Conservation (phyloP, 2,797 vertebrate species). For the Aeoliscus strigatus region DNA sequence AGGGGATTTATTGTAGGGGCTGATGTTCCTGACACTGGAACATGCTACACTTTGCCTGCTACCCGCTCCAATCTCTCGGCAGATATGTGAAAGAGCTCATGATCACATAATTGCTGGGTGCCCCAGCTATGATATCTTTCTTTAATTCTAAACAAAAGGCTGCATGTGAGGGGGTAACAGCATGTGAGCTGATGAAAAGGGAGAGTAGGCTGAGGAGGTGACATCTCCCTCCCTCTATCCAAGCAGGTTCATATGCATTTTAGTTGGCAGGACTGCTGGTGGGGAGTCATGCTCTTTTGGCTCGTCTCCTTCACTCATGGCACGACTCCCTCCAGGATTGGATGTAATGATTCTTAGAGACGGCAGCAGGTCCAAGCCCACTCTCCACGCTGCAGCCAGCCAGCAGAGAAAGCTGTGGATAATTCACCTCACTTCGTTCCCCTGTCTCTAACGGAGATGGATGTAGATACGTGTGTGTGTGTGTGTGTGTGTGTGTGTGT, state of each 20-base stretch:
- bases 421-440: constrained; percentile 43
- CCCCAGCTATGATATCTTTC: constrained; percentile 35
- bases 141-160: constrained; percentile 50
- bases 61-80: too few species aligned
- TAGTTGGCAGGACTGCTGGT: constrained; percentile 48
- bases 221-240: constrained; percentile 37
- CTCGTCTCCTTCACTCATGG: constrained; percentile 28
- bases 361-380: constrained; percentile 51
- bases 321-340: constrained; percentile 33
- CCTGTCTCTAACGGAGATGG: constrained; percentile 61
- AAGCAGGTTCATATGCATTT: constrained; percentile 57
- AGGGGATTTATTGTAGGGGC: background rate
- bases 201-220: constrained; percentile 28
- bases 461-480: too few species aligned
- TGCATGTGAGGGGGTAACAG: constrained; percentile 41
- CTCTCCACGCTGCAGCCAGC: constrained; percentile 40
- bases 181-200: constrained; percentile 30
- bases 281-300: constrained; percentile 37
- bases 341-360: constrained; percentile 45
- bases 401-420: constrained; percentile 43
- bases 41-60: too few species aligned
- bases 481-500: constrained; percentile 7
- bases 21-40: too few species aligned
- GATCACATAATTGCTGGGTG: constrained; percentile 48
- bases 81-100: constrained; percentile 48